phyloP scores from a whole-genome alignment of 2,113 vertebrate genomes.

The Ivindomyrus marchei region DNA sequence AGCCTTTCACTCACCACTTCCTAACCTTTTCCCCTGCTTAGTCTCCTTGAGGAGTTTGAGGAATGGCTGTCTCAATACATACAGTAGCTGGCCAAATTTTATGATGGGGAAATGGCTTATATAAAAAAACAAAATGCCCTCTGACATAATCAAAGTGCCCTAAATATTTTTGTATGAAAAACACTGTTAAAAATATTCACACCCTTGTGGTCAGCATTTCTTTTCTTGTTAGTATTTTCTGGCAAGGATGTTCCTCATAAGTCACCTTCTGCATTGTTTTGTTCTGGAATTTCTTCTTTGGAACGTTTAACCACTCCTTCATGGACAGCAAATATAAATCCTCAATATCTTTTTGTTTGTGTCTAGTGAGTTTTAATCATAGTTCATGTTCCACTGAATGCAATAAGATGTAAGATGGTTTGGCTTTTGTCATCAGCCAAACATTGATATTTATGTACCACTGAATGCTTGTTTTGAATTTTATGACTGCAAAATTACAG shows the following conservation, averaged over 20 bases:
- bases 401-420: background rate
- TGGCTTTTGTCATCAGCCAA: background rate
- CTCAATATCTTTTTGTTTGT: background rate
- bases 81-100: background rate
- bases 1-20: background rate
- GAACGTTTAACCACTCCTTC: background rate
- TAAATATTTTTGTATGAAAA: background rate
- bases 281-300: background rate
- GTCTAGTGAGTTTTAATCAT: background rate
- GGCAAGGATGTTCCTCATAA: background rate
- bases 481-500: background rate
- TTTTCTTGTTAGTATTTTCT: background rate
- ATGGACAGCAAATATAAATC: background rate
- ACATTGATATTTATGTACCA: background rate
- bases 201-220: background rate
- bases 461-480: background rate
- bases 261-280: background rate
- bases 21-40: background rate
- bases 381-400: background rate
- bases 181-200: background rate
- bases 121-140: background rate
- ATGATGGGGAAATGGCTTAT: background rate
- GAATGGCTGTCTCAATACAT: background rate
- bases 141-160: background rate
- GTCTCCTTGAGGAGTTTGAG: background rate